These are phyloP conservation scores for Strigamia transsilvanica DNA, from an alignment of 2,888 invertebrate species.

Conservation along the genomic window DNA sequence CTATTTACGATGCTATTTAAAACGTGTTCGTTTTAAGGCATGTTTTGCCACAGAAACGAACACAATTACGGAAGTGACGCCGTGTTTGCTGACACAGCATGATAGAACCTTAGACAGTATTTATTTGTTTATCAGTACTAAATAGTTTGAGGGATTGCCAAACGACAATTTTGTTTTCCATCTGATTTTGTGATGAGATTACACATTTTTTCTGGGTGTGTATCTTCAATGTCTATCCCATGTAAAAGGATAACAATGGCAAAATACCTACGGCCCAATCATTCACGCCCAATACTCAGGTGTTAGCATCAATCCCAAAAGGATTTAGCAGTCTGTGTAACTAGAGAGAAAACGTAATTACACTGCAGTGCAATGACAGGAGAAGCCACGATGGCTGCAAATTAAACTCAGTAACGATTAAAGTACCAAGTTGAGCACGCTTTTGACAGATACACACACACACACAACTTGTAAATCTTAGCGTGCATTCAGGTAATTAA, in stretches of 20 bases:
- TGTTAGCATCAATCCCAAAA: slow-evolving; percentile 4
- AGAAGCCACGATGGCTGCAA: slow-evolving; percentile 26
- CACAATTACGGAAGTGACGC: no score
- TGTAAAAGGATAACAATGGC: not conserved
- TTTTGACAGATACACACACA: slow-evolving; percentile 32
- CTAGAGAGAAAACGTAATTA: slow-evolving; percentile 34
- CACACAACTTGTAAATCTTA: slow-evolving; percentile 29
- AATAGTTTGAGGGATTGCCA: no score
- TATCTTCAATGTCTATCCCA: not conserved
- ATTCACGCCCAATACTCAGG: slow-evolving; percentile 22
- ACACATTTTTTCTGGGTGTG: not conserved
- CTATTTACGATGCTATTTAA: no score
- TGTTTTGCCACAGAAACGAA: no score
- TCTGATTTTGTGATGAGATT: no score
- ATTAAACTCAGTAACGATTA: slow-evolving; percentile 34
- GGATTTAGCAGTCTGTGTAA: slow-evolving; percentile 19
- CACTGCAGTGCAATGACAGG: slow-evolving; percentile 8
- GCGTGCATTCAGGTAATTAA: slow-evolving; percentile 27
- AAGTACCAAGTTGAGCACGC: slow-evolving; percentile 4
- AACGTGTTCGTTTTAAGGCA: no score
- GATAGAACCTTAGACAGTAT: no score
- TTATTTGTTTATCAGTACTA: no score
- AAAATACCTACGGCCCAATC: slow-evolving; percentile 1
- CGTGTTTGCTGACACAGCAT: no score
- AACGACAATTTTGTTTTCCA: no score